phyloP scores from a whole-genome alignment of 2,113 vertebrate genomes.

The Coracopsis vasa region DNA sequence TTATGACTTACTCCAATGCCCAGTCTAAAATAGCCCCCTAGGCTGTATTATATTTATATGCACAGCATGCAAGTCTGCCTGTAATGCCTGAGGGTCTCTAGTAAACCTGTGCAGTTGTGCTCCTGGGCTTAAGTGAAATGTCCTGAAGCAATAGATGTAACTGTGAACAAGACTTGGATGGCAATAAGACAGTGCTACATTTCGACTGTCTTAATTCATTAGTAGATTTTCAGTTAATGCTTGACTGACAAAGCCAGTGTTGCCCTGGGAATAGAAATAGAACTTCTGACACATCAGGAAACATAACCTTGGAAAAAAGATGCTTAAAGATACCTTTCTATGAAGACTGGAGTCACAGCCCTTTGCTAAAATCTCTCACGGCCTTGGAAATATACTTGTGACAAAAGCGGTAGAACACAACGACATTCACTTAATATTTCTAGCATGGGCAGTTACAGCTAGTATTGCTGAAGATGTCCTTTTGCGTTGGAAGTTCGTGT shows the following conservation, averaged over 20 bases:
- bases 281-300: not conserved
- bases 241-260: not conserved
- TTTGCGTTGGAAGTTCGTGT: not conserved
- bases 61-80: not conserved
- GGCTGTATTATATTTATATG: not conserved
- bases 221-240: not conserved
- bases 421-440: not conserved
- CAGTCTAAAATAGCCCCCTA: not conserved
- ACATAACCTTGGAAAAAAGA: not conserved
- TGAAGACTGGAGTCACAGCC: not conserved
- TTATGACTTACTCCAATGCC: not conserved
- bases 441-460: not conserved
- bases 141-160: not conserved
- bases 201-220: not conserved
- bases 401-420: not conserved
- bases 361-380: not conserved
- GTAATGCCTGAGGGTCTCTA: not conserved
- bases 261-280: not conserved
- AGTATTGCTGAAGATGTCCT: not conserved
- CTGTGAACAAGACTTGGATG: not conserved
- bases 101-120: not conserved
- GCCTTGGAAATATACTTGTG: not conserved
- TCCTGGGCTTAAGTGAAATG: not conserved
- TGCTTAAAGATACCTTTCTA: not conserved
- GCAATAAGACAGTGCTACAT: not conserved